Evolutionary conservation across 1,140 invertebrate genomes (phyloP), one percentile per base, ranked within the genome.

Genomic region (Chrysopa pallens): DNA sequence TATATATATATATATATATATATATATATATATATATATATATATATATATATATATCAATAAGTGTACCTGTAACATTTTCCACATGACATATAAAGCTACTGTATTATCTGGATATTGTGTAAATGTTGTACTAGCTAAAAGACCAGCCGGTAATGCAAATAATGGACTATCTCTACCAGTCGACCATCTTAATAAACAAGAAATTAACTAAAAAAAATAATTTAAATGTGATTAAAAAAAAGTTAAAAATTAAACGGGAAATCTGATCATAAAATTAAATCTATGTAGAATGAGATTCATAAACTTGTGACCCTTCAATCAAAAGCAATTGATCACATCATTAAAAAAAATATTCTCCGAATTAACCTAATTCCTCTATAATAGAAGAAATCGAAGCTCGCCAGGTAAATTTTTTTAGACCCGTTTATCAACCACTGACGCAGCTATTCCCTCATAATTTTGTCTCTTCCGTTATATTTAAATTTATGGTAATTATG

Each of bases 61-160:
- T n/a, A 33, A 33, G n/a, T 6, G 52, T 57, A 78, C 76, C 60
- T 80, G 76, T 36, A 79, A 56, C 8, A 68, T 65, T 60, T 82
- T 80, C 77, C 78, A 82, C 64, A 79, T 69, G 9, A 79, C 69
- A 54, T 80, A 80, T 8, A 80, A 60, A 27, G 77, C 72, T 45
- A 80, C 64, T 3, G 76, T 78, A 40, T 71, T 77, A 50, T 76
- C 74, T 15, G 73, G 73, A 61, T 77, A 80, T 43, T 72, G 66
- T 1, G 57, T 61, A 56, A 79, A 80, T 28, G 73, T 56, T 6
- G 70, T 48, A 39, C 76, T 76, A 5, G 74, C 74, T 27, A 79
- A 42, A 42, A 79, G 52, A 40, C 73, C 75, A 36, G 78, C 75
- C 38, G 73, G 71, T 49, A 80, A 63, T 29, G 76, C 74, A 54